Conservation (phyloP, 2,113 vertebrate species). For the Chitala chitala region DNA sequence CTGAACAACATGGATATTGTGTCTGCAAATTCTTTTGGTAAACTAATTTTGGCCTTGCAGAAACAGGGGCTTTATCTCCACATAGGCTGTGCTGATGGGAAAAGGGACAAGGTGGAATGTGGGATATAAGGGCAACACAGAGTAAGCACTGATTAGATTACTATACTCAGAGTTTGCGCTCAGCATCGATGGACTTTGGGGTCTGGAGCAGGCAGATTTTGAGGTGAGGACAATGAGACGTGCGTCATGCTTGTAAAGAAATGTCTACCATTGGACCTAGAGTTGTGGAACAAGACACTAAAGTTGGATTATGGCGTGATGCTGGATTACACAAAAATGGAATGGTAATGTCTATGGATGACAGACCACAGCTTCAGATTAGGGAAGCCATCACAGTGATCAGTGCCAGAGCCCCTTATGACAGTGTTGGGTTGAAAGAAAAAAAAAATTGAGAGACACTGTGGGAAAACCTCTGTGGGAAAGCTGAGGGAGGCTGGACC, state of each 20-base stretch:
- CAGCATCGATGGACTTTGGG: background rate
- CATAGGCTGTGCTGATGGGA: background rate
- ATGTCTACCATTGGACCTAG: no score
- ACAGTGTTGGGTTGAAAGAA: no score
- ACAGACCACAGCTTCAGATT: no score
- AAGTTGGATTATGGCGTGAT: no score
- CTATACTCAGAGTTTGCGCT: background rate
- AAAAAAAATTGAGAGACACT: no score
- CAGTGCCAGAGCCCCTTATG: no score
- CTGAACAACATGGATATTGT: slow-evolving; percentile 15
- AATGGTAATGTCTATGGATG: no score
- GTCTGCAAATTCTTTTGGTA: slow-evolving; percentile 10
- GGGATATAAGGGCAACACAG: background rate
- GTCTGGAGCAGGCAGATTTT: background rate
- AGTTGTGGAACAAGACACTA: background rate
- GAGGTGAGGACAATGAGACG: background rate
- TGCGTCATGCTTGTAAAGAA: background rate
- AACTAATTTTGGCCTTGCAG: slow-evolving; percentile 20
- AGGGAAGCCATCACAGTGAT: no score
- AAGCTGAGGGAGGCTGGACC: no score
- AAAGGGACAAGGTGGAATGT: background rate
- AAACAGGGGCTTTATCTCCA: slow-evolving; percentile 17
- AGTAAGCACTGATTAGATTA: slow-evolving; percentile 1
- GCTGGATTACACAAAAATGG: no score
- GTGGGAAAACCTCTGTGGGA: no score